Evolutionary conservation across 2,113 vertebrate genomes (phyloP), one percentile per base, ranked within the genome.

Genomic region (Apodemus speciosus): DNA sequence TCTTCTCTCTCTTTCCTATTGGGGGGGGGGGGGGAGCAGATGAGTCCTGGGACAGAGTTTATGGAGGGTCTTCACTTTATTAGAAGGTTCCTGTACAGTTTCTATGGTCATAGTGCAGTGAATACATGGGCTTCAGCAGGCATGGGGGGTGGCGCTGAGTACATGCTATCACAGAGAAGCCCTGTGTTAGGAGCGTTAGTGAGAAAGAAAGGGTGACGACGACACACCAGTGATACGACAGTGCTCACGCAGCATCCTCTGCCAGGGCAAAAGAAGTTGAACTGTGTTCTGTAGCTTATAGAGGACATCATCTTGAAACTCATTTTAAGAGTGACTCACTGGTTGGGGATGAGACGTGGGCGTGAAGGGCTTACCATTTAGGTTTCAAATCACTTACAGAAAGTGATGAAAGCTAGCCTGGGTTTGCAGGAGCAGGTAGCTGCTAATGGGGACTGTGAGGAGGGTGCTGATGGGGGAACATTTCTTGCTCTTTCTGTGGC

Each of bases 401-500:
- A 62, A 56, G 1, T 89, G 20, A 64, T 73, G 35, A 85, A 79
- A 88, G n/a, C 30, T 92, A 87, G 85, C 7, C 1, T 68, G 32
- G 1, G 6, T 91, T 93, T 85, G 75, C 16, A 88, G 27, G 62
- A 51, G 25, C 6, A 73, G 68, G 25, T 46, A 60, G 77, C 32
- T 43, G 35, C 85, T 79, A 69, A 49, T n/a, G 35, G 49, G 27
- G 38, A 72, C 53, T 84, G 60, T 23, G 72, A 13, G 32, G 90
- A 18, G 66, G 30, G 71, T 4, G 40, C 81, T 64, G 40, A 32
- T 84, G 60, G 40, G 38, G 51, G 56, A 46, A 32, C 6, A 6
- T 85, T 94, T 89, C 87, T 94, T 69, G 71, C 51, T 92, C 72
- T 87, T 87, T 96, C 43, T 86, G 27, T 84, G 46, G 66, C 58